These are phyloP conservation scores for Euglossa dilemma DNA, from an alignment of 1,140 invertebrate species.

Conservation along the genomic window DNA sequence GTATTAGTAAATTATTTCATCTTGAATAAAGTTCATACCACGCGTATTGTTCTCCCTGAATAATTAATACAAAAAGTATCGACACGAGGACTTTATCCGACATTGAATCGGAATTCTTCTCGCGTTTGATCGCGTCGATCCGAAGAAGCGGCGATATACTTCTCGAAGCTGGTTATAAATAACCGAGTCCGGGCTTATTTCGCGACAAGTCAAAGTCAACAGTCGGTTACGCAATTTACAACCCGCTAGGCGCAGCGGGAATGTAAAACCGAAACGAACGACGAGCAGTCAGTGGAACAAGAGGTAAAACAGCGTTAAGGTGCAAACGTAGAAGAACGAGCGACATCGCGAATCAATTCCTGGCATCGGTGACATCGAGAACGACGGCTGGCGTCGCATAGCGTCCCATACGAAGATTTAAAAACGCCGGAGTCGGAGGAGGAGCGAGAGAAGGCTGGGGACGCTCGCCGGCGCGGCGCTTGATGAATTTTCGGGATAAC, in stretches of 20 bases:
- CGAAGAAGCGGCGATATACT: neutral
- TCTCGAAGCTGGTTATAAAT: neutral
- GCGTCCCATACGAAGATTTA: neutral
- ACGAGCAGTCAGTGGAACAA: neutral
- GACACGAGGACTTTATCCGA: neutral
- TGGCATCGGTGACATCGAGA: neutral
- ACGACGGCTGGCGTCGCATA: neutral
- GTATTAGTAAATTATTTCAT: too few species aligned
- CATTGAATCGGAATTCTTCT: neutral
- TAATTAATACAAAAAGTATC: too few species aligned
- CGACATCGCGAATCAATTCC: neutral
- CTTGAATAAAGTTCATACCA: too few species aligned
- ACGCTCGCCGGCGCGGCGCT: too few species aligned
- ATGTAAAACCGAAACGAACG: neutral
- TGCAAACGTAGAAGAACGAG: neutral
- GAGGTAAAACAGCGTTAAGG: neutral
- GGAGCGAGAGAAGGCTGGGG: neutral
- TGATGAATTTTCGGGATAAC: constrained; percentile 40
- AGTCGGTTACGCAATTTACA: neutral
- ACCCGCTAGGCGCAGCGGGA: neutral
- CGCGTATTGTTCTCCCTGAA: too few species aligned
- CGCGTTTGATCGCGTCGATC: neutral
- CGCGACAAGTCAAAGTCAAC: neutral
- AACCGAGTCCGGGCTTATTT: neutral
- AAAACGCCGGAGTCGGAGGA: neutral